Base-by-base conservation (phyloP, 2,888 invertebrate species). In the Cepaea hortensis region DNA sequence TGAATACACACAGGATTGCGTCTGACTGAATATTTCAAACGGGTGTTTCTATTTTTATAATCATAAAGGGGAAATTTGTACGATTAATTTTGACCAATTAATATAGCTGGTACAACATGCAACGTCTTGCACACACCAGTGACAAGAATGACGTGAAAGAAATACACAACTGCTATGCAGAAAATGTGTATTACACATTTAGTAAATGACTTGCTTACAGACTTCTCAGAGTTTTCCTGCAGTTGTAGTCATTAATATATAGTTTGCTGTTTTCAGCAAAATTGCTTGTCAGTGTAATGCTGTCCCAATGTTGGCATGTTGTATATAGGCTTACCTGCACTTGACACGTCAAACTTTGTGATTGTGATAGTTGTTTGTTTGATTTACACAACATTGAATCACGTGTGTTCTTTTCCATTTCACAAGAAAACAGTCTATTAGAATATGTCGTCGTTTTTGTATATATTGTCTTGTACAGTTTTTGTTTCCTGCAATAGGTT, bases 391-490 rank as follows among this genome's bases (percentile, higher is more conserved):
- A 46, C 68, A 65, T 76, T 73, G 48, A 70, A 81, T 81, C 65
- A 81, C 75, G 62, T 79, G 72, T 81, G 75, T 48, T 48, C 48
- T 77, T 70, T 79, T 70, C 81, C 75, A 81, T 81, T 62, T 72
- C 81, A 81, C 85, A 85, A 85, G 85, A 81, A 81, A 61, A 73
- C 81, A 85, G 85, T 85, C 85, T 80, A 61, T 72, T 46, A 48
- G 85, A 85, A 75, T 65, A 81, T 55, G 46, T 81, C 79, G 81
- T 85, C 2, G 23, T 61, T 61, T 61, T 23, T 79, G 85, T 85
- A 85, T 46, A 85, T 85, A 85, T 35, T 48, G 65, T 75, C 75
- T 76, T 85, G 85, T 85, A 85, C 85, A 85, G 85, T 23, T 85
- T 15, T 72, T 76, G 62, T 77, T 76, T 46, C 72, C 81, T 48